Evolutionary conservation across 2,113 vertebrate species (phyloP).

Genomic region (Perca schrenkii): DNA sequence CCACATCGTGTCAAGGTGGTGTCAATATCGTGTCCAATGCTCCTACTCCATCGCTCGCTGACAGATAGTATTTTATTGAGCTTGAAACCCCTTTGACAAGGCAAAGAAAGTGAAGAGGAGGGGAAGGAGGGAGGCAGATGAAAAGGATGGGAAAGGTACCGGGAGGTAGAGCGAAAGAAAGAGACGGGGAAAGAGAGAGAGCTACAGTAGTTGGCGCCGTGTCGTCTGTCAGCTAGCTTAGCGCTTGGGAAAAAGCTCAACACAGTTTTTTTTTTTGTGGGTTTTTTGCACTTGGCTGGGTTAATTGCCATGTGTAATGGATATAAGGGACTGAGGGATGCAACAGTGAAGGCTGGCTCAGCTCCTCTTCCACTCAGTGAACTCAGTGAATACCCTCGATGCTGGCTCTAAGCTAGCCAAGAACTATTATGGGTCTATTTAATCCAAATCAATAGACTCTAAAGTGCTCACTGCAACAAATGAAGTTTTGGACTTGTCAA

Average conservation of each 20-base stretch:
- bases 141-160: conserved; percentile 42
- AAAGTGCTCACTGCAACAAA: conserved; percentile 70
- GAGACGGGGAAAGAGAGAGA: conserved; percentile 19
- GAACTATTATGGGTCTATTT: conserved; percentile 64
- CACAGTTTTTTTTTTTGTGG: conserved; percentile 4
- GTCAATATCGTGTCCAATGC: conserved; percentile 65
- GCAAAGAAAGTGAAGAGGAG: conserved; percentile 57
- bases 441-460: conserved; percentile 73
- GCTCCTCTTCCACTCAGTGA: conserved; percentile 57
- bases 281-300: conserved; percentile 36
- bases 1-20: conserved; percentile 70
- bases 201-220: conserved; percentile 16
- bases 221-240: conserved; percentile 52
- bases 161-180: conserved; percentile 26
- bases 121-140: conserved; percentile 36
- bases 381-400: conserved; percentile 43
- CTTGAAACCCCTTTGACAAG: conserved; percentile 59
- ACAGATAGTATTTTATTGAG: conserved; percentile 66
- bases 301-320: conserved; percentile 60
- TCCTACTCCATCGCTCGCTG: conserved; percentile 54
- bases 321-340: conserved; percentile 53
- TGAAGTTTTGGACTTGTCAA: conserved; percentile 60
- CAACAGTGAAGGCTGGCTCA: conserved; percentile 50
- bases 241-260: conserved; percentile 48
- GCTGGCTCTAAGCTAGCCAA: conserved; percentile 56